phyloP scores from a whole-genome alignment of 1,140 invertebrate species.

The honey bee (Apis mellifera) region Amel_HAv3.1 CM009944.2:6823001-6823500 shows the following conservation, averaged over 20 bases:
- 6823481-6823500: conserved; percentile 31
- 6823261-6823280: neutral
- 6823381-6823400: conserved; percentile 2
- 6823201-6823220: neutral
- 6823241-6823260: conserved; percentile 18
- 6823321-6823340: neutral
- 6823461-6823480: conserved; percentile 10
- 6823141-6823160: neutral
- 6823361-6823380: conserved; percentile 2
- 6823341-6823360: neutral
- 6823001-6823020: neutral
- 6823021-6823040: neutral
- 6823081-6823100: conserved; percentile 16
- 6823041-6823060: too few species aligned
- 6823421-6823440: neutral
- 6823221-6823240: conserved; percentile 18
- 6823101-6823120: neutral
- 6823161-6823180: conserved; percentile 8
- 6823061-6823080: neutral
- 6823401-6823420: neutral
- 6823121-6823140: neutral
- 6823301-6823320: neutral
- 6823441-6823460: conserved; percentile 20
- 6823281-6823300: neutral
- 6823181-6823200: conserved; percentile 24